These are phyloP conservation scores for Bombus waltoni DNA, from an alignment of 1,140 invertebrate genomes.

Conservation along the genomic window DNA sequence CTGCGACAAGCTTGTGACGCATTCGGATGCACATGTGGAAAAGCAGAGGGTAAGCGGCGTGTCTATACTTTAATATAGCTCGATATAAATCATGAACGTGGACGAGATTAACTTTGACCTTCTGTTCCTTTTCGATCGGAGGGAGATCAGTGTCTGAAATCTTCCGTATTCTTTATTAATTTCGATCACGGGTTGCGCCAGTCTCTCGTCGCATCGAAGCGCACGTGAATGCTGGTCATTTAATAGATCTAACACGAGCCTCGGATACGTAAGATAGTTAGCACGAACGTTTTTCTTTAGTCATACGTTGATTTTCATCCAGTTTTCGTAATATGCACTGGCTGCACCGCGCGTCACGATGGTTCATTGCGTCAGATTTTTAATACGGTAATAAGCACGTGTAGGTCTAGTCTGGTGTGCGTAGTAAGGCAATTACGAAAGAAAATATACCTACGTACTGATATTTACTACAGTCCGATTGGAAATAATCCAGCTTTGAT, in stretches of 20 bases:
- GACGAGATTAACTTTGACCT: slow-evolving; percentile 2
- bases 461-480: not conserved
- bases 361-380: slow-evolving; percentile 22
- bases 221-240: not conserved
- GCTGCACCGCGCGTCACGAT: too few species aligned
- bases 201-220: not conserved
- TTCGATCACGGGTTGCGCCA: not conserved
- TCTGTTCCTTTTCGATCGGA: not conserved
- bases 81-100: slow-evolving; percentile 3
- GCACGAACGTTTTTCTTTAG: not conserved
- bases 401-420: not conserved
- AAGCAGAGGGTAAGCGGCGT: slow-evolving; percentile 7
- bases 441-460: not conserved
- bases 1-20: slow-evolving; percentile 16
- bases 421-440: slow-evolving; percentile 9
- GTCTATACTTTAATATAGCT: not conserved
- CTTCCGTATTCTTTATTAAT: slow-evolving; percentile 13
- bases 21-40: slow-evolving; percentile 18
- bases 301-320: not conserved
- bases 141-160: too few species aligned
- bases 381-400: slow-evolving; percentile 1
- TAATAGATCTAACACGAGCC: not conserved
- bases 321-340: slow-evolving; percentile 13
- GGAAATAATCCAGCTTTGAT: not conserved
- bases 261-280: not conserved